Percentiles rank a stretch among this genome's conserved stretches.
Conservation (phyloP, 2,113 vertebrate species). For the Helogale parvula region DNA sequence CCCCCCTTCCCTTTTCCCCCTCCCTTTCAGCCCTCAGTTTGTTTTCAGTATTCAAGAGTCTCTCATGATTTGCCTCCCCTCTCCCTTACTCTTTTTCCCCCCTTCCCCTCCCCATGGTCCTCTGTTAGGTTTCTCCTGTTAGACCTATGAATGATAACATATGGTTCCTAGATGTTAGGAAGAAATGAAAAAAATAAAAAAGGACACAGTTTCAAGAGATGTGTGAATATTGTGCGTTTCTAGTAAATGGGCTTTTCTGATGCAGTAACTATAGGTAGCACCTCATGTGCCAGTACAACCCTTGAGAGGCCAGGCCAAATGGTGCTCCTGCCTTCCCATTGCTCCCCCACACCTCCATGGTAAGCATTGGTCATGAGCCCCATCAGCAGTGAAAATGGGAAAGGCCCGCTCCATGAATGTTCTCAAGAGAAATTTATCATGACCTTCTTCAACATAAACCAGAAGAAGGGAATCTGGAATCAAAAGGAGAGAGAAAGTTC, state of each 20-base stretch:
- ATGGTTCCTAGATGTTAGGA: neutral
- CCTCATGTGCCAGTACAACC: neutral
- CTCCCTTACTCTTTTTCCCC: too few species aligned
- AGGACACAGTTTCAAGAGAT: neutral
- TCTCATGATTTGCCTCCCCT: too few species aligned
- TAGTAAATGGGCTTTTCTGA: neutral
- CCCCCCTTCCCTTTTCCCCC: too few species aligned
- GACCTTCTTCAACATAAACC: neutral
- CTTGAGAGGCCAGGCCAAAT: neutral
- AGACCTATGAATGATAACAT: too few species aligned
- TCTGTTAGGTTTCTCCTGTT: too few species aligned
- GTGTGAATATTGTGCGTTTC: too few species aligned
- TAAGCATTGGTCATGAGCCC: neutral
- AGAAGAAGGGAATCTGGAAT: neutral
- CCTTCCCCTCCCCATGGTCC: too few species aligned
- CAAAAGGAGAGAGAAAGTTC: conserved; percentile 26
- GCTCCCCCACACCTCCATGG: too few species aligned
- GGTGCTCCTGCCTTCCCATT: neutral
- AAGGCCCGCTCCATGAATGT: neutral
- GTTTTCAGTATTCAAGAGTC: too few species aligned
- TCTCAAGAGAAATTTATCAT: neutral
- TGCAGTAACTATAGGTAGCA: neutral
- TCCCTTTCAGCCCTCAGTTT: too few species aligned
- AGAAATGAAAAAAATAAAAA: neutral
- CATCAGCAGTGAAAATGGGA: neutral